Percentiles rank a stretch among this genome's conserved stretches.
phyloP scores from a whole-genome alignment of 2,888 invertebrate genomes.

The Hirtodrosophila confusa region DNA sequence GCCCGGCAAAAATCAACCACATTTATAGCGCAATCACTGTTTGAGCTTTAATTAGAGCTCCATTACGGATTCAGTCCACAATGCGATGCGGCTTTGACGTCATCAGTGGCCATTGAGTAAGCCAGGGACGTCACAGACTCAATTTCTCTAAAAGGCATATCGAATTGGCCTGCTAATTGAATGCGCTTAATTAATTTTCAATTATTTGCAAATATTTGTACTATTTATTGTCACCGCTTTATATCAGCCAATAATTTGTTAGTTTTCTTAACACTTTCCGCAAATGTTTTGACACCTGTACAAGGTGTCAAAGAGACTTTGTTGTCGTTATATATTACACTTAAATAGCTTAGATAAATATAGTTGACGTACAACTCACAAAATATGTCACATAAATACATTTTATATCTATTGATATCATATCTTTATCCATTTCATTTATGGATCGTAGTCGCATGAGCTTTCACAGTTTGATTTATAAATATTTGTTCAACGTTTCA shows the following conservation, averaged over 20 bases:
- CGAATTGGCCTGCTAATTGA: constrained; percentile 50
- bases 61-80: constrained; percentile 39
- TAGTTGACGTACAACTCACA: constrained; percentile 6
- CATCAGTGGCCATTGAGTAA: constrained; percentile 29
- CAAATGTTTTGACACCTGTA: constrained; percentile 61
- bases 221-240: constrained; percentile 41
- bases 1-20: constrained; percentile 6
- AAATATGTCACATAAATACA: constrained; percentile 7
- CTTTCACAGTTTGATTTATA: constrained; percentile 19
- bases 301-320: constrained; percentile 16
- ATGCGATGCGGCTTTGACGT: constrained; percentile 36
- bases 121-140: constrained; percentile 48
- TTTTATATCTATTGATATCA: constrained; percentile 11
- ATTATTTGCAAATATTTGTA: constrained; percentile 61
- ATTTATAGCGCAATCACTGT: constrained; percentile 38
- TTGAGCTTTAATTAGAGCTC: constrained; percentile 27
- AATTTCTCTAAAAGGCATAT: constrained; percentile 11
- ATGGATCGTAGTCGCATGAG: constrained; percentile 13
- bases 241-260: constrained; percentile 27
- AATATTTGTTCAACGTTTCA: neutral
- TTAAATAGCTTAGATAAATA: constrained; percentile 26
- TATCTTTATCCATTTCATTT: constrained; percentile 28
- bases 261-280: constrained; percentile 17
- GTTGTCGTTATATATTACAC: constrained; percentile 17
- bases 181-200: constrained; percentile 38